Base-by-base conservation (phyloP, 2,113 vertebrate species). In the Ceyx cyanopectus region DNA sequence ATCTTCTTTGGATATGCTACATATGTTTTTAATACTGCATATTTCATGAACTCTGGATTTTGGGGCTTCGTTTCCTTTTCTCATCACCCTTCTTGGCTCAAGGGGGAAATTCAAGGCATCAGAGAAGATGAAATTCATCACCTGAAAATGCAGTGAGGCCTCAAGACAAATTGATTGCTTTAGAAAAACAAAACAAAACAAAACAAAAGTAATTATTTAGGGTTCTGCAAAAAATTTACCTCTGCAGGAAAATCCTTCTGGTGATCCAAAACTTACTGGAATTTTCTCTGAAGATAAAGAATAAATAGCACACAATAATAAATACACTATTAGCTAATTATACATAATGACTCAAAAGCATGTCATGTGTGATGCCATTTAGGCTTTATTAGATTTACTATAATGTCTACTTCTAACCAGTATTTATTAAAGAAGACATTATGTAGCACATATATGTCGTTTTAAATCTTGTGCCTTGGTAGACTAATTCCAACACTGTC, bases 201-300 rank as follows among this genome's bases (percentile, higher is more conserved):
- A 96, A 96, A 95, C 96, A 95, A 92, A 96, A 95, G 37, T 91
- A 97, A 97, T 97, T 97, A 95, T 89, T 95, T 95, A 95, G n/a
- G 29, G 83, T 89, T 95, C 85, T 96, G 95, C 82, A 84, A 87
- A 95, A 95, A 65, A 92, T 95, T 95, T 96, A 94, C 83, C 56
- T 94, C 66, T 91, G 16, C 32, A 94, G 24, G 91, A 80, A 95
- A 96, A 93, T 95, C 74, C 75, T 97, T 87, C 90, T 88, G 84
- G 87, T 97, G 81, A 96, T 95, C 95, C 93, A 86, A 94, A 95
- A 95, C 62, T 95, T 95, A 87, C 92, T 93, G 81, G 83, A 91
- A 95, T 95, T 97, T 91, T 87, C 80, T 95, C 96, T 93, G 91
- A 86, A 92, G 90, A 93, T 87, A 80, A 91, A 74, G 91, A 97